Evolutionary conservation across 35 echinoderm and acorn worm genomes (phyloP).

Genomic region (Stichopus chloronotus): DNA sequence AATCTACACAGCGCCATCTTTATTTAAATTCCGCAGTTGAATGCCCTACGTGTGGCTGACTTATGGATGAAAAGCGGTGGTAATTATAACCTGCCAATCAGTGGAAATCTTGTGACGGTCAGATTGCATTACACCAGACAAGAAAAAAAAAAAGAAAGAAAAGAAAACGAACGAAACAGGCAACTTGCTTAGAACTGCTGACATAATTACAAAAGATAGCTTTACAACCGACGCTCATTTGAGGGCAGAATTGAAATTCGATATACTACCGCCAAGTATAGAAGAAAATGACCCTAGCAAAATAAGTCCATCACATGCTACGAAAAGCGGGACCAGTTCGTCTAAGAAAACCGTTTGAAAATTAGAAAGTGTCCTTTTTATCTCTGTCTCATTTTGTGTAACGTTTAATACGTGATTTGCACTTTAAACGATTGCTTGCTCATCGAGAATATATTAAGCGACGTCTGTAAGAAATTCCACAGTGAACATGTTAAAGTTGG

Average conservation of each 20-base stretch:
- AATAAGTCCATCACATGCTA: neutral
- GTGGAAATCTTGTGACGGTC: slow-evolving; percentile 8
- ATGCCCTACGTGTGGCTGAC: slow-evolving; percentile 10
- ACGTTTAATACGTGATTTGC: too few species aligned
- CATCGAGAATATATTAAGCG: too few species aligned
- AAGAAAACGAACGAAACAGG: slow-evolving; percentile 9
- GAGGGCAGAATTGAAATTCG: neutral
- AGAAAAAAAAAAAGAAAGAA: neutral
- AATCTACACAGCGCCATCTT: slow-evolving; percentile 7
- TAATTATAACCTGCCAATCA: slow-evolving; percentile 4
- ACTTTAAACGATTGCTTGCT: neutral
- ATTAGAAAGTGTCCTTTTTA: neutral
- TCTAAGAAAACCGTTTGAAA: neutral
- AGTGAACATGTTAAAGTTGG: too few species aligned
- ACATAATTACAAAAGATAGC: neutral
- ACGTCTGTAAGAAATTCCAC: too few species aligned
- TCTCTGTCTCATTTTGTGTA: neutral
- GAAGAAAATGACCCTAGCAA: neutral
- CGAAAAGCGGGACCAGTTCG: neutral
- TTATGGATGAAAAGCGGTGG: neutral
- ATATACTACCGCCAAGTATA: neutral
- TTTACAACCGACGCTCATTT: neutral
- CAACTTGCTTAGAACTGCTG: neutral
- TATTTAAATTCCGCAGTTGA: neutral
- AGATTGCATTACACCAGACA: slow-evolving; percentile 9